Evolutionary conservation across 2,888 invertebrate genomes (phyloP).

Genomic region (Hypercompe scribonia): DNA sequence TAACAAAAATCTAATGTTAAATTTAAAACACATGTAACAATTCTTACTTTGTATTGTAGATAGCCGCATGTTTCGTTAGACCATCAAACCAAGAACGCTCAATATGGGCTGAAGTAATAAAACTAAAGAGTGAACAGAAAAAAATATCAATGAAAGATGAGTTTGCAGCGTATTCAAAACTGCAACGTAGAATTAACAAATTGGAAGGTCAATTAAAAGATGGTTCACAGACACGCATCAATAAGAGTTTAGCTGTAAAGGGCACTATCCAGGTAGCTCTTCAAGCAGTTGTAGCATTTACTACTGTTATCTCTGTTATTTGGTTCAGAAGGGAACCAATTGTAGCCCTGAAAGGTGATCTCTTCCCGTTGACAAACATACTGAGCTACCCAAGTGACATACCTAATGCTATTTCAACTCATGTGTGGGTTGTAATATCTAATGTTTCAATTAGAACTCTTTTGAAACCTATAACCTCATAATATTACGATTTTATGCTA

Average conservation of each 20-base stretch:
- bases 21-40: neutral
- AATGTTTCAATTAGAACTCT: slow-evolving; percentile 78
- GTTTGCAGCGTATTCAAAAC: slow-evolving; percentile 87
- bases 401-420: slow-evolving; percentile 79
- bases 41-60: slow-evolving; percentile 67
- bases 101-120: slow-evolving; percentile 71
- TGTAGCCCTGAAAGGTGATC: slow-evolving; percentile 71
- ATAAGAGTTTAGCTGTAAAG: slow-evolving; percentile 74
- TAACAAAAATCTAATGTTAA: neutral
- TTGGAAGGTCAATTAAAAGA: slow-evolving; percentile 81
- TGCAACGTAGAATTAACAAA: slow-evolving; percentile 86
- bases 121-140: slow-evolving; percentile 80
- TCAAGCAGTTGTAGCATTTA: slow-evolving; percentile 67
- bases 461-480: slow-evolving; percentile 71
- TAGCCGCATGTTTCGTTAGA: slow-evolving; percentile 80
- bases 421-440: slow-evolving; percentile 80
- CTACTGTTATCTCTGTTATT: slow-evolving; percentile 73
- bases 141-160: slow-evolving; percentile 85
- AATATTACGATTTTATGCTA: slow-evolving; percentile 22
- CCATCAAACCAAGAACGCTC: slow-evolving; percentile 77
- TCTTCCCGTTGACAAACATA: slow-evolving; percentile 76
- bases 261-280: slow-evolving; percentile 70
- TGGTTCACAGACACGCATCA: slow-evolving; percentile 70
- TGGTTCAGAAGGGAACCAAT: slow-evolving; percentile 80
- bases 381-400: slow-evolving; percentile 77